Base-by-base conservation (phyloP, 2,797 vertebrate genomes). In the Vireo griseus region DNA sequence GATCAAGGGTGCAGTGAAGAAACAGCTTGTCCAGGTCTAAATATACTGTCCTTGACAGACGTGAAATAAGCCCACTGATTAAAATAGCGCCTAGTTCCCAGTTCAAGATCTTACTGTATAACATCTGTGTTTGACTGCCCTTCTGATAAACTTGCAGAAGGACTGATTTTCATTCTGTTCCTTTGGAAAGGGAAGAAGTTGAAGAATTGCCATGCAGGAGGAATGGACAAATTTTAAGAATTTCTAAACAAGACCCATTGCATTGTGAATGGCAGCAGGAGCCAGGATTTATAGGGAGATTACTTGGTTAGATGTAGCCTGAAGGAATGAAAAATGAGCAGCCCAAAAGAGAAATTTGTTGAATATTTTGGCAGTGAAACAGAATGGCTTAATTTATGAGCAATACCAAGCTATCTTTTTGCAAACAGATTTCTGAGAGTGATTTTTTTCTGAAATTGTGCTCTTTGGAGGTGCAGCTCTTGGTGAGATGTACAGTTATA, bases 71-170 rank as follows among this genome's bases (percentile, higher is more conserved):
- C 89, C 72, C 54, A 71, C 86, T 94, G 96, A 95, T 97, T 97
- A 97, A 97, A 97, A 97, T 95, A 97, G 96, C 91, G 86, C 93
- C 87, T 87, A 62, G 86, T 90, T 94, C 86, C 79, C 80, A 89
- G 91, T 96, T 85, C 85, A 95, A 95, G 95, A 96, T 97, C 95
- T 97, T 97, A 95, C 97, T 98, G 97, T 97, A 98, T 97, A 97
- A 98, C 97, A 98, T 98, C 98, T 98, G 96, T 67, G 92, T 97
- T 98, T 99, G 98, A 98, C 99, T 99, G 98, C 97, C 98, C 98
- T 98, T 98, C 95, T 96, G 90, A 73, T 99, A 98, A 99, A 99
- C 98, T 98, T 98, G 96, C 94, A 96, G 94, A 97, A 97, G 96
- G 95, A 96, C 97, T 62, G 97, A 96, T 97, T 98, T 97, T 97